phyloP scores from a whole-genome alignment of 2,888 invertebrate species.

The Chrysolina oricalcia region DNA sequence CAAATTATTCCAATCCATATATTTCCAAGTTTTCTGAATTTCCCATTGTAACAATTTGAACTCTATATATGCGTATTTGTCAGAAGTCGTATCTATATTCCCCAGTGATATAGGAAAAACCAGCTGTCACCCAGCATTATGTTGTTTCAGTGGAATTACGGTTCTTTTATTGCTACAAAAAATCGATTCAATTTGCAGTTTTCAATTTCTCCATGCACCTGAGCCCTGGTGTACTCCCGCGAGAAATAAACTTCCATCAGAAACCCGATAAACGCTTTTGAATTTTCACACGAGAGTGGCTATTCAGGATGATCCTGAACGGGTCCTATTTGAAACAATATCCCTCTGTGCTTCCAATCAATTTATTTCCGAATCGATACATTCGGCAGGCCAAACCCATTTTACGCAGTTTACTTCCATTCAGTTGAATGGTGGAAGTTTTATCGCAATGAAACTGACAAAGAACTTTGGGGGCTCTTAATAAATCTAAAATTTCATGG shows the following conservation, averaged over 20 bases:
- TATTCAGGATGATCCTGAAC: background rate
- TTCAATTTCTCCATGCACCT: background rate
- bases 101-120: no score
- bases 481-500: background rate
- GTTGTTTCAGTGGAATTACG: background rate
- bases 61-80: no score
- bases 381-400: background rate
- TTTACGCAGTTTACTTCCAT: background rate
- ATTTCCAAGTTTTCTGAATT: no score
- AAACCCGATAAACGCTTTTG: background rate
- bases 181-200: slow-evolving; percentile 12
- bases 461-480: background rate
- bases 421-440: background rate
- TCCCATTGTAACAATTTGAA: no score
- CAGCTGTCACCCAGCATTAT: background rate
- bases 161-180: background rate
- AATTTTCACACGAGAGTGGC: slow-evolving; percentile 11
- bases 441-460: slow-evolving; percentile 3
- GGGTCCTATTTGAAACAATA: slow-evolving; percentile 13
- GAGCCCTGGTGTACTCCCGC: background rate
- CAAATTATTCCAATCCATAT: no score
- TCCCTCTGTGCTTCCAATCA: slow-evolving; percentile 16
- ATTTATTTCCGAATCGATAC: slow-evolving; percentile 4
- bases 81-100: no score
- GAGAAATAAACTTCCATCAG: slow-evolving; percentile 4